These are phyloP conservation scores for Promerops cafer DNA, from an alignment of 2,113 vertebrate genomes.

Conservation along the genomic window DNA sequence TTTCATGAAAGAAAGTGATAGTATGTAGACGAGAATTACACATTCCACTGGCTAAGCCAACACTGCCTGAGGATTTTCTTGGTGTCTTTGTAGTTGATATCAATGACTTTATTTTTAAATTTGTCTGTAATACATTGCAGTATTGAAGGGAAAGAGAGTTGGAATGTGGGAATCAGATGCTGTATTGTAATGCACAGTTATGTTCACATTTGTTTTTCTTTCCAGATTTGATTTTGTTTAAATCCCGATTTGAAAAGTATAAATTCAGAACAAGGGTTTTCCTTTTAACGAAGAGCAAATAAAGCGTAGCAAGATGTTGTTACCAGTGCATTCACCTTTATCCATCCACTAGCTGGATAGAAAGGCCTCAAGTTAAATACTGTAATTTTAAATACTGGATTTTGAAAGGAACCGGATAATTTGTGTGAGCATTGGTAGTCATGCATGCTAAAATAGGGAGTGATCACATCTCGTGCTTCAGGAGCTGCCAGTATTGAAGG, in stretches of 20 bases:
- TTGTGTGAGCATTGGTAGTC: slow-evolving; percentile 20
- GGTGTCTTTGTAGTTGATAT: not conserved
- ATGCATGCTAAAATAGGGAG: slow-evolving; percentile 44
- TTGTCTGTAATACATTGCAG: not conserved
- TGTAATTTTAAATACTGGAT: not conserved
- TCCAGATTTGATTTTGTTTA: not conserved
- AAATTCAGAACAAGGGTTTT: not conserved
- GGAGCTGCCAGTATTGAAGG: slow-evolving; percentile 18
- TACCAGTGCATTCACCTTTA: not conserved
- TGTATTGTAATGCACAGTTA: not conserved
- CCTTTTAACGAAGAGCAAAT: not conserved
- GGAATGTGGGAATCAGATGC: not conserved
- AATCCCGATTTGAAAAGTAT: not conserved
- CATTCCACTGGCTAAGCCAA: not conserved
- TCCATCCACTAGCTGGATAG: not conserved
- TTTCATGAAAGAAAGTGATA: slow-evolving; percentile 21
- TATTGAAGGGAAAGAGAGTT: not conserved
- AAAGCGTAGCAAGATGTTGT: not conserved
- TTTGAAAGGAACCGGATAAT: not conserved
- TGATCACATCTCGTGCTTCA: slow-evolving; percentile 35
- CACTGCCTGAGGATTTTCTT: not conserved
- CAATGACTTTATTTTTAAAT: slow-evolving; percentile 12
- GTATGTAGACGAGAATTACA: not conserved
- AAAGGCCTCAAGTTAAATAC: not conserved
- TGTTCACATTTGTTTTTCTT: not conserved